A percentile compares a stretch with the other conserved stretches of the same genome.
phyloP scores from a whole-genome alignment of 2,888 invertebrate species.

The Operophtera brumata region DNA sequence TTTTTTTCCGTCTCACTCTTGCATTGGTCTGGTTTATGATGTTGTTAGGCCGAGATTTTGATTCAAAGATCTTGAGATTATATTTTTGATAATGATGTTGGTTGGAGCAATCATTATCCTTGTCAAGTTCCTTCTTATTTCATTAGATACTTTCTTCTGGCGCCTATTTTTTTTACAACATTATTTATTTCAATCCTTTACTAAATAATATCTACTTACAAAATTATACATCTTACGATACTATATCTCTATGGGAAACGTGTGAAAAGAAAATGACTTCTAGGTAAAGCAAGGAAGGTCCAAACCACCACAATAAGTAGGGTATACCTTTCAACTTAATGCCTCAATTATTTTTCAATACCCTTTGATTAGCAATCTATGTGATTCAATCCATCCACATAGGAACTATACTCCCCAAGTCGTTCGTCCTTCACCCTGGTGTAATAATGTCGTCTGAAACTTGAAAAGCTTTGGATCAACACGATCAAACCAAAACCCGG shows the following conservation, averaged over 20 bases:
- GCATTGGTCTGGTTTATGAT: conserved; percentile 57
- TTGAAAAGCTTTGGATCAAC: conserved; percentile 37
- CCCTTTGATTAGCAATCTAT: conserved; percentile 39
- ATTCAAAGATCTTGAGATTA: conserved; percentile 30
- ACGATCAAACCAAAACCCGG: conserved; percentile 9
- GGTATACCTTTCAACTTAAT: conserved; percentile 19
- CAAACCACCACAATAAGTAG: conserved; percentile 9
- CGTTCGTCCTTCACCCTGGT: conserved; percentile 62
- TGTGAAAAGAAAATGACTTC: not conserved
- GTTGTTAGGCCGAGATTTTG: conserved; percentile 42
- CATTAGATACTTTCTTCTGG: not conserved
- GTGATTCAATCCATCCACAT: conserved; percentile 49
- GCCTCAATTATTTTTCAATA: conserved; percentile 52
- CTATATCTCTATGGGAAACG: not conserved
- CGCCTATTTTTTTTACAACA: not conserved
- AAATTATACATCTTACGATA: not conserved
- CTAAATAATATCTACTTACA: not conserved
- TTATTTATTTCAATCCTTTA: not conserved
- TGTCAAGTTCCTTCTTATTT: not conserved
- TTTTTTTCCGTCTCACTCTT: conserved; percentile 51
- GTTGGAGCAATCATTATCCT: conserved; percentile 12
- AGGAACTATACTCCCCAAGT: conserved; percentile 51
- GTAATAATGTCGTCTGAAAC: conserved; percentile 53
- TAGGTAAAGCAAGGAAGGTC: conserved; percentile 7
- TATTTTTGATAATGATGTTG: conserved; percentile 18